Evolutionary conservation across 2,888 invertebrate genomes (phyloP).

Genomic region (Chelonus formosanus): DNA sequence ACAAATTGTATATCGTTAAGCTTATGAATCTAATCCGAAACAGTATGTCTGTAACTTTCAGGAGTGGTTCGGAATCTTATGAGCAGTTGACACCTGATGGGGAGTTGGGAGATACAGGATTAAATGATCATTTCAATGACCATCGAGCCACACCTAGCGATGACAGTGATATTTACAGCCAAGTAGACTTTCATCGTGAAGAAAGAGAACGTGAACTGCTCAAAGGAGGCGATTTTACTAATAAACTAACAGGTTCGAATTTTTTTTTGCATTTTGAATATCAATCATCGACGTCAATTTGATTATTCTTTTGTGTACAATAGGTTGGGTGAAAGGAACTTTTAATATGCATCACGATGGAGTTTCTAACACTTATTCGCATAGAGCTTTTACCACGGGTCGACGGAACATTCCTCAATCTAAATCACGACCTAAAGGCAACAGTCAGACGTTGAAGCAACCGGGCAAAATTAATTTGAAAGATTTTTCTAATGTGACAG

Average conservation of each 20-base stretch:
- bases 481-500: slow-evolving; percentile 88
- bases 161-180: slow-evolving; percentile 74
- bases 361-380: slow-evolving; percentile 73
- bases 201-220: slow-evolving; percentile 63
- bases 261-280: slow-evolving; percentile 9
- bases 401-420: slow-evolving; percentile 70
- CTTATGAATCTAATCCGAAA: slow-evolving; percentile 61
- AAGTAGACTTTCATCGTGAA: slow-evolving; percentile 73
- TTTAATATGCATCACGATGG: slow-evolving; percentile 62
- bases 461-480: slow-evolving; percentile 90
- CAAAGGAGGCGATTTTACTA: slow-evolving; percentile 58
- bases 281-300: not conserved
- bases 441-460: slow-evolving; percentile 79
- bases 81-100: slow-evolving; percentile 69
- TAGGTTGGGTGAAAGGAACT: slow-evolving; percentile 69
- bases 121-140: slow-evolving; percentile 61
- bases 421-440: slow-evolving; percentile 74
- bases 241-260: slow-evolving; percentile 58
- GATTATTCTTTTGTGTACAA: slow-evolving; percentile 25
- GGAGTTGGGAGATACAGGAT: slow-evolving; percentile 58
- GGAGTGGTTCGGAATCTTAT: slow-evolving; percentile 69
- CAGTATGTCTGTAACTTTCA: slow-evolving; percentile 66
- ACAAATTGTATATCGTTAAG: slow-evolving; percentile 7
- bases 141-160: slow-evolving; percentile 69
- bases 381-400: slow-evolving; percentile 78